Conservation (phyloP, 2,113 vertebrate species). For the Australoheros scitulus region DNA sequence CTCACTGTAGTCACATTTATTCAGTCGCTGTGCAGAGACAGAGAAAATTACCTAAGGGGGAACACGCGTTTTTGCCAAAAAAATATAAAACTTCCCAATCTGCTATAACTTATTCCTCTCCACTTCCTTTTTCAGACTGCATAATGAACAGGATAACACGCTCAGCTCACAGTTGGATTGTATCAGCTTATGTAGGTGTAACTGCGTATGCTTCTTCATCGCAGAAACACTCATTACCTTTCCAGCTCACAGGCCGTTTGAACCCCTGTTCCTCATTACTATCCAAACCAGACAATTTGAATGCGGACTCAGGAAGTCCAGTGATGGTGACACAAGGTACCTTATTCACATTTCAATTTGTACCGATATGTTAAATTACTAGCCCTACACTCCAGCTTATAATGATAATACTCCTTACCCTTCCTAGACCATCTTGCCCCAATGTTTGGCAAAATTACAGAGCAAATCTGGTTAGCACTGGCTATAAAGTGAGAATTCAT, state of each 20-base stretch:
- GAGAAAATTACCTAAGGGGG: neutral
- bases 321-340: conserved; percentile 12
- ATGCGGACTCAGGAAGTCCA: neutral
- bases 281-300: conserved; percentile 21
- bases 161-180: conserved; percentile 53
- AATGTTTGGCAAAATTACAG: conserved; percentile 7
- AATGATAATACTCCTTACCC: neutral
- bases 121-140: neutral
- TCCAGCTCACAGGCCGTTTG: conserved; percentile 52
- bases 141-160: conserved; percentile 34
- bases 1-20: neutral
- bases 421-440: neutral
- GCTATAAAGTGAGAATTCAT: conserved; percentile 34
- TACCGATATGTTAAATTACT: conserved; percentile 20
- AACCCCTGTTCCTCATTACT: conserved; percentile 57
- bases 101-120: conserved; percentile 10
- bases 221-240: conserved; percentile 43
- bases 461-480: conserved; percentile 31
- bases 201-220: conserved; percentile 47
- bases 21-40: neutral
- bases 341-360: conserved; percentile 23
- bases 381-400: neutral
- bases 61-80: neutral
- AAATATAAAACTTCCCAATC: neutral
- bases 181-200: conserved; percentile 35